phyloP scores from a whole-genome alignment of 1,140 invertebrate species.

The Cotesia chilonis region DNA sequence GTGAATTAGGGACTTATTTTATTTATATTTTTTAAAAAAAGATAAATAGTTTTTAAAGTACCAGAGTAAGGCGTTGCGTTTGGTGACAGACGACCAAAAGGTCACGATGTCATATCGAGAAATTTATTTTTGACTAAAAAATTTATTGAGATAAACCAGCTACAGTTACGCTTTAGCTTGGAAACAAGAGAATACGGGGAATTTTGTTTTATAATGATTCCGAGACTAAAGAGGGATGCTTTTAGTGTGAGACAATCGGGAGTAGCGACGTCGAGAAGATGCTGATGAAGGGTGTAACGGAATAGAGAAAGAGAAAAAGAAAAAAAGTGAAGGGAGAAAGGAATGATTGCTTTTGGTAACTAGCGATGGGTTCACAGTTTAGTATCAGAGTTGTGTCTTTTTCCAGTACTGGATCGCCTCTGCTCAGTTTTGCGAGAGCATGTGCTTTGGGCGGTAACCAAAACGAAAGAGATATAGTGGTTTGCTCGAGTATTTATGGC shows the following conservation, averaged over 20 bases:
- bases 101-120: constrained; percentile 48
- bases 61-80: constrained; percentile 41
- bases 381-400: too few relatives aligned
- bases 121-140: neutral
- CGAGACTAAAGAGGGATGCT: constrained; percentile 20
- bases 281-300: constrained; percentile 26
- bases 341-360: constrained; percentile 23
- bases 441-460: constrained; percentile 64
- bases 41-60: constrained; percentile 33
- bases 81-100: constrained; percentile 37
- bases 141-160: too few relatives aligned
- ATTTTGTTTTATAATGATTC: constrained; percentile 35
- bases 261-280: neutral
- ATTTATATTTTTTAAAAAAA: neutral
- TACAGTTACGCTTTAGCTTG: too few relatives aligned
- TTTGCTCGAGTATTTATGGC: constrained; percentile 63
- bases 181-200: constrained; percentile 23
- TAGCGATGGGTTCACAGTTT: constrained; percentile 8
- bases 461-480: constrained; percentile 65
- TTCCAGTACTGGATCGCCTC: constrained; percentile 26
- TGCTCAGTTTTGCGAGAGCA: constrained; percentile 49
- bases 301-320: neutral
- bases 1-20: neutral
- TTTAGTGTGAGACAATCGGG: neutral
- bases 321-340: constrained; percentile 11